Evolutionary conservation across 2,888 invertebrate species (phyloP).

Genomic region (Drosophila prostipennis): DNA sequence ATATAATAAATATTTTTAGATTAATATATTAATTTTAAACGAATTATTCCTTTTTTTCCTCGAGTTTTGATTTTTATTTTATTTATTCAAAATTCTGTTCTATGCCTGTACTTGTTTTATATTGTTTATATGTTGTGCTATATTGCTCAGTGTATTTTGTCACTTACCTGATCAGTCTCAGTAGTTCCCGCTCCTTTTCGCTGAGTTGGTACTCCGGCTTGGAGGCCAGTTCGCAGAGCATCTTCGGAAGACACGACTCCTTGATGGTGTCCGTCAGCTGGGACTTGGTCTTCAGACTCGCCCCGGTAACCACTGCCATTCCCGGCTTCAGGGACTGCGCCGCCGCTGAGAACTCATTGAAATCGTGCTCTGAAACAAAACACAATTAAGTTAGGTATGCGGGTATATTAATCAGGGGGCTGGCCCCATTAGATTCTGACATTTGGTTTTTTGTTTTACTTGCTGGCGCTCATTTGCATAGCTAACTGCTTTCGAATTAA

Average conservation of each 20-base stretch:
- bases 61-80: no score
- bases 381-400: constrained; percentile 7
- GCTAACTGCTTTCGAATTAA: constrained; percentile 20
- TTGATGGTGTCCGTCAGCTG: constrained; percentile 83
- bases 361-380: constrained; percentile 70
- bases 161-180: constrained; percentile 82
- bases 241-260: constrained; percentile 84
- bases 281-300: constrained; percentile 67
- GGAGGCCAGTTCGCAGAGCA: constrained; percentile 84
- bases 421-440: constrained; percentile 13
- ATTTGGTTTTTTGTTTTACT: constrained; percentile 16
- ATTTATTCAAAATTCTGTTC: no score
- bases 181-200: constrained; percentile 83
- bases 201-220: constrained; percentile 82
- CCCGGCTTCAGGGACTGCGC: constrained; percentile 63
- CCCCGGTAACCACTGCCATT: constrained; percentile 55
- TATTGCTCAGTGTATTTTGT: not conserved
- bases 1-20: no score
- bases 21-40: no score
- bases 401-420: constrained; percentile 8
- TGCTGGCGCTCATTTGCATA: constrained; percentile 33
- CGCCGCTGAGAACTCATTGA: constrained; percentile 79
- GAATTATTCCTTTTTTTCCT: no score
- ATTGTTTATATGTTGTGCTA: no score
- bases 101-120: no score